Evolutionary conservation across 2,113 vertebrate genomes (phyloP).

Genomic region (Megaptera novaeangliae): DNA sequence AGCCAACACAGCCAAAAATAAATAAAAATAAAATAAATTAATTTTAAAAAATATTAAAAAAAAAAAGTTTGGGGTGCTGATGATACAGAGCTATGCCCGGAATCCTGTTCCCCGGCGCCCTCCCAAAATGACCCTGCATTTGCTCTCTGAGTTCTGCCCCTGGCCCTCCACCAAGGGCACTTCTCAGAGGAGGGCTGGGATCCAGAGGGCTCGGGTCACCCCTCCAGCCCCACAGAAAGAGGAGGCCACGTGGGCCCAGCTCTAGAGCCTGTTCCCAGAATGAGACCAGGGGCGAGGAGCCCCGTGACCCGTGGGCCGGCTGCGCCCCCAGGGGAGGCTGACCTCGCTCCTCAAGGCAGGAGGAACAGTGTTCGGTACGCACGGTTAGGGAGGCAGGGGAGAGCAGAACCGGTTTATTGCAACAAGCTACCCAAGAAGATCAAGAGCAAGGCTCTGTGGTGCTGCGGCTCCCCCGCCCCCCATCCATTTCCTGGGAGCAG

Average conservation of each 20-base stretch:
- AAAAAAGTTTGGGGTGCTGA: too few relatives aligned
- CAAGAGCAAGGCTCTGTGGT: not conserved
- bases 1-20: too few relatives aligned
- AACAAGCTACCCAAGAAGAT: not conserved
- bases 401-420: not conserved
- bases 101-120: accelerated
- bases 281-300: accelerated
- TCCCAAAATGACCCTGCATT: accelerated
- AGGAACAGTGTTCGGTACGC: accelerated
- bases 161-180: not conserved
- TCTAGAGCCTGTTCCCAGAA: not conserved
- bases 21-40: too few relatives aligned
- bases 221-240: not conserved
- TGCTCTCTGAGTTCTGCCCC: not conserved
- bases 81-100: accelerated
- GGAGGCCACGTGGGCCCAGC: accelerated
- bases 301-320: accelerated
- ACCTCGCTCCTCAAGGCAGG: not conserved
- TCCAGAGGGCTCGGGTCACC: not conserved
- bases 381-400: not conserved
- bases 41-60: too few relatives aligned
- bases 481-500: not conserved
- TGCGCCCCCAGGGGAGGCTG: not conserved
- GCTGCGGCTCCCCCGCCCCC: not conserved
- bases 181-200: not conserved